Evolutionary conservation across 30 jellyfish, hydroid and myxozoan species (phyloP), one percentile per base, ranked within the genome.

Genomic region (Euphysa ruthae): DNA sequence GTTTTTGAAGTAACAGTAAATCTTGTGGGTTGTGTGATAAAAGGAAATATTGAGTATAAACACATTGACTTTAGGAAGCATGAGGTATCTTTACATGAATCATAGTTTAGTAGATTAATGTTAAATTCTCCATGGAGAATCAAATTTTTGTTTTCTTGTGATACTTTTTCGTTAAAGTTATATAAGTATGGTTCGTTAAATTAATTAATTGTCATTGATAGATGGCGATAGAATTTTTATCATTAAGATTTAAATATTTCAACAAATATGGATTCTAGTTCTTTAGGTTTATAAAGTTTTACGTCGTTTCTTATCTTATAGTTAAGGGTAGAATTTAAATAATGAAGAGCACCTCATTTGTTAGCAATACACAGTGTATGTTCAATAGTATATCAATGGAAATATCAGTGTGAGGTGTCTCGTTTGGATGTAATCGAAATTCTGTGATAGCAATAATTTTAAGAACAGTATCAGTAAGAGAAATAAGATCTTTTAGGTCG

Each of bases 1-100:
- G 72, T 58, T 30, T 58, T 58, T 21, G 72, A 58, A 28, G 22
- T 12, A 14, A 55, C 20, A 30, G 72, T 58, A 18, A 58, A 18
- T 51, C 70, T 51, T 14, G 35, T 58, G 19, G 72, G 72, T 19
- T 14, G 52, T 14, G 55, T 18, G 12, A 58, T 58, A 58, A 14
- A 16, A 21, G 55, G 72, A 38, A 38, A 38, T 8, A n/a, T 12
- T 8, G 52, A 38, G n/a, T 38, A 8, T n/a, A n/a, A 38, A 38
- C 12, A 12, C 52, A n/a, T 38, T 38, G 52, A 38, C 12, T 38
- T n/a, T 38, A 38, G n/a, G n/a, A 38, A 38, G n/a, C n/a, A n/a
- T 8, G 52, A 38, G n/a, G n/a, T 38, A 12, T 38, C 52, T 8
- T 38, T 38, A n/a, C 14, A 38, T 38, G 52, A 8, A 38, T 38